Evolutionary conservation across 2,888 invertebrate genomes (phyloP).

Genomic region (Melolontha melolontha): DNA sequence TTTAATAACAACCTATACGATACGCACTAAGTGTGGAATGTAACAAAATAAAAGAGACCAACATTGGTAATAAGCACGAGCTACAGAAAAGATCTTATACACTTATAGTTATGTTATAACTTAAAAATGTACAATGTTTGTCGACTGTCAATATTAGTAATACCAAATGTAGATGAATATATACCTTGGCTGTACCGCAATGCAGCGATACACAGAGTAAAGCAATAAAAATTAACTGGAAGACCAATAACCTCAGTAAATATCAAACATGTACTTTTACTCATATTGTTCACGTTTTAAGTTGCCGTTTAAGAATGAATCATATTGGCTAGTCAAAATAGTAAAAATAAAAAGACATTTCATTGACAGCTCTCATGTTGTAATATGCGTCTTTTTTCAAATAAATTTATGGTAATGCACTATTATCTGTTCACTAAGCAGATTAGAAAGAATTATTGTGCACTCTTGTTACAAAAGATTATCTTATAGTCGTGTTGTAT

Average conservation of each 20-base stretch:
- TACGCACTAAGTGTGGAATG: too few species aligned
- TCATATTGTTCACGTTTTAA: slow-evolving; percentile 13
- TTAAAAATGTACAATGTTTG: slow-evolving; percentile 1
- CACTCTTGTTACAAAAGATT: slow-evolving; percentile 9
- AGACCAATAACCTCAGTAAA: slow-evolving; percentile 34
- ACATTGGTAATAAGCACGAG: too few species aligned
- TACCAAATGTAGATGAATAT: background rate
- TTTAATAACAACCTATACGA: too few species aligned
- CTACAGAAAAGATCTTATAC: too few species aligned
- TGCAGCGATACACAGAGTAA: slow-evolving; percentile 2
- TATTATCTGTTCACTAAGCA: slow-evolving; percentile 23
- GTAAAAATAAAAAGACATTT: slow-evolving; percentile 6
- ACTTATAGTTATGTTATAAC: too few species aligned
- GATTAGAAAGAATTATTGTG: slow-evolving; percentile 20
- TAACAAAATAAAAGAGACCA: too few species aligned
- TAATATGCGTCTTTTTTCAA: slow-evolving; percentile 2
- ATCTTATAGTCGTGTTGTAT: background rate
- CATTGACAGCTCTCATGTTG: slow-evolving; percentile 8
- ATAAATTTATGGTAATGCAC: slow-evolving; percentile 29
- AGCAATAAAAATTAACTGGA: slow-evolving; percentile 32
- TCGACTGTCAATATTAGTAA: slow-evolving; percentile 20
- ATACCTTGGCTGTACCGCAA: background rate
- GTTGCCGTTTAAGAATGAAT: slow-evolving; percentile 5
- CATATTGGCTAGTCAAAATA: background rate
- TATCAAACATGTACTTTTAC: slow-evolving; percentile 14